Percentiles rank a stretch among this genome's conserved stretches.
Evolutionary conservation across 2,888 invertebrate genomes (phyloP).

Genomic region (Chydorus sphaericus): DNA sequence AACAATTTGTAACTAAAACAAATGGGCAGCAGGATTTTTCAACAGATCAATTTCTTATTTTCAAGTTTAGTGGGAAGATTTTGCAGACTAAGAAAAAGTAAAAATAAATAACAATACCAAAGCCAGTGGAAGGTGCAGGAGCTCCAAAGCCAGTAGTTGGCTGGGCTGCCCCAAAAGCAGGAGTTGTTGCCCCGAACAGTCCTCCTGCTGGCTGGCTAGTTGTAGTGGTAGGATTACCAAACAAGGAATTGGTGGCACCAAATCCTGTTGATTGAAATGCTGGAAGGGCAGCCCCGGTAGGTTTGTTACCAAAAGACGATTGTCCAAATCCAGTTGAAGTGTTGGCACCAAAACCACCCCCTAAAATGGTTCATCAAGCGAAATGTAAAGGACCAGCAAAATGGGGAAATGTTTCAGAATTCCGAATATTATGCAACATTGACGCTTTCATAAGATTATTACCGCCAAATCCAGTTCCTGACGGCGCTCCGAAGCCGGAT

Average conservation of each 20-base stretch:
- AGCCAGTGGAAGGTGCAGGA: slow-evolving; percentile 20
- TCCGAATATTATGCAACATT: background rate
- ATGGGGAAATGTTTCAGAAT: too few species aligned
- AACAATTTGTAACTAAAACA: too few species aligned
- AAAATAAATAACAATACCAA: slow-evolving; percentile 17
- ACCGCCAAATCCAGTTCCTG: slow-evolving; percentile 20
- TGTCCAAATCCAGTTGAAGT: slow-evolving; percentile 34
- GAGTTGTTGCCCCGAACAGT: slow-evolving; percentile 24
- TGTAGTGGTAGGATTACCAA: slow-evolving; percentile 36
- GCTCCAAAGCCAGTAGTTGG: slow-evolving; percentile 27
- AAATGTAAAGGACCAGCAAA: background rate
- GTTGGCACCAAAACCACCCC: slow-evolving; percentile 19
- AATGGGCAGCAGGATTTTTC: too few species aligned
- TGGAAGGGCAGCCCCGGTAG: slow-evolving; percentile 27
- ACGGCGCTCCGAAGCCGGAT: slow-evolving; percentile 19
- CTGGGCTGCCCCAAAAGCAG: slow-evolving; percentile 41
- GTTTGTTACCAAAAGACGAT: slow-evolving; percentile 47
- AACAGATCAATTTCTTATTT: too few species aligned
- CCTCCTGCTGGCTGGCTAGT: slow-evolving; percentile 11
- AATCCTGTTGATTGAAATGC: slow-evolving; percentile 26
- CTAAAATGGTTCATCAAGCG: slow-evolving; percentile 10
- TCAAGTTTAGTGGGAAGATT: background rate
- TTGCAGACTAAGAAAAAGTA: background rate
- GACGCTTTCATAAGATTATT: background rate
- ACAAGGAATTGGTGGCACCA: slow-evolving; percentile 39